A percentile compares a stretch with the other conserved stretches of the same genome.
These are phyloP conservation scores for Brienomyrus longianalis DNA, from an alignment of 2,113 vertebrate species.

Conservation along the genomic window DNA sequence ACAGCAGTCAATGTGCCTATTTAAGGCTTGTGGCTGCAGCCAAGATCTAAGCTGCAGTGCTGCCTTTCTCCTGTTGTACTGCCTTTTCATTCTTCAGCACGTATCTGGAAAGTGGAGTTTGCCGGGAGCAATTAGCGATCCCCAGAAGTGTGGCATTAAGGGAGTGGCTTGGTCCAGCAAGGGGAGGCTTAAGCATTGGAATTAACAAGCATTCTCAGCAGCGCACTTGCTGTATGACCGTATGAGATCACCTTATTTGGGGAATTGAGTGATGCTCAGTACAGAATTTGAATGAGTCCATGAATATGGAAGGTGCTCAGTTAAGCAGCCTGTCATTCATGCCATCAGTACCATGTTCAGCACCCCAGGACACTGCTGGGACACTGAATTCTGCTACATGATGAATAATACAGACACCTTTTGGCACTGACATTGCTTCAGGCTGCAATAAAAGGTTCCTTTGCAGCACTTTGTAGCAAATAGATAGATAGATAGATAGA, in stretches of 20 bases:
- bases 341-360: conserved; percentile 61
- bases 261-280: conserved; percentile 53
- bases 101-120: background rate
- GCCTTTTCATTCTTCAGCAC: background rate
- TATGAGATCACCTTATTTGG: conserved; percentile 4
- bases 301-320: conserved; percentile 67
- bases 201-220: conserved; percentile 7
- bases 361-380: conserved; percentile 56
- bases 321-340: conserved; percentile 68
- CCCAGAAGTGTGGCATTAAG: background rate
- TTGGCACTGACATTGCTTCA: conserved; percentile 32
- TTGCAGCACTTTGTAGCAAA: conserved; percentile 50
- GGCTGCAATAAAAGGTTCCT: conserved; percentile 63
- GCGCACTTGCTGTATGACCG: background rate
- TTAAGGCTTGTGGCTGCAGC: background rate
- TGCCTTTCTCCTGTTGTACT: background rate
- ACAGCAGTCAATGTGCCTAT: background rate
- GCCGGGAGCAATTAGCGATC: background rate
- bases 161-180: background rate
- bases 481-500: background rate
- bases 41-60: background rate
- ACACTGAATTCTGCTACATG: conserved; percentile 61
- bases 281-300: conserved; percentile 68
- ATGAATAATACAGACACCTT: conserved; percentile 57
- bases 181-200: background rate